Evolutionary conservation across 2,888 invertebrate genomes (phyloP).

Genomic region (Cheilosia vernalis): DNA sequence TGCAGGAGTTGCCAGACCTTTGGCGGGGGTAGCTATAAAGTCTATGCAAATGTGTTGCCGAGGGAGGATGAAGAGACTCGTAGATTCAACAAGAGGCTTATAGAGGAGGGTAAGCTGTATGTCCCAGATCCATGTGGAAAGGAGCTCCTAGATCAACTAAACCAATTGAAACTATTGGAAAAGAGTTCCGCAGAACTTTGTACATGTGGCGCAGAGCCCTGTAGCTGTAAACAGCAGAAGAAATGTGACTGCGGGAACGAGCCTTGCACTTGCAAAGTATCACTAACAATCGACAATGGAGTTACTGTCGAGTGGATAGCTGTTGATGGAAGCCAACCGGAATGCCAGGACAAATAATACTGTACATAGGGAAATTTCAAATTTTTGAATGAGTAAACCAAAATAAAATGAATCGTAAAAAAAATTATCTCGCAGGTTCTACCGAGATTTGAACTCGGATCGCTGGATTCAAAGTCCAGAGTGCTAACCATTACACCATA

Average conservation of each 20-base stretch:
- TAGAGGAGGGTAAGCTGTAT: constrained; percentile 39
- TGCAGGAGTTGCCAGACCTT: constrained; percentile 36
- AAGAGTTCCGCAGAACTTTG: not conserved
- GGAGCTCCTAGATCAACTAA: constrained; percentile 35
- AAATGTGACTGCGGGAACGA: not conserved
- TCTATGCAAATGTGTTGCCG: constrained; percentile 46
- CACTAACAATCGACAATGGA: not conserved
- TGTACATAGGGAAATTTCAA: not conserved
- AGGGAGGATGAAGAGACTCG: constrained; percentile 34
- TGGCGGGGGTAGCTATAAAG: constrained; percentile 11
- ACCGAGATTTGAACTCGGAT: constrained; percentile 77
- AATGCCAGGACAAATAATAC: not conserved
- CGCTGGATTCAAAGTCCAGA: constrained; percentile 77
- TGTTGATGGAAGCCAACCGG: not conserved
- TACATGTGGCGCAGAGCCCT: constrained; percentile 9
- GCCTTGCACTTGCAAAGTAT: not conserved
- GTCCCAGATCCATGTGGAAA: constrained; percentile 52
- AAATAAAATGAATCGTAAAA: constrained; percentile 5
- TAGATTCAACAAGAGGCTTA: constrained; percentile 46
- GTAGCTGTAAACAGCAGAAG: not conserved
- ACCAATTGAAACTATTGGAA: not conserved
- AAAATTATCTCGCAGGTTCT: constrained; percentile 45
- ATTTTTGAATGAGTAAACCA: not conserved
- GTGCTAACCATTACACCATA: constrained; percentile 77
- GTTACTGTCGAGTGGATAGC: constrained; percentile 7